Conservation (phyloP, 2,113 vertebrate species). For the Pao palembangensis region DNA sequence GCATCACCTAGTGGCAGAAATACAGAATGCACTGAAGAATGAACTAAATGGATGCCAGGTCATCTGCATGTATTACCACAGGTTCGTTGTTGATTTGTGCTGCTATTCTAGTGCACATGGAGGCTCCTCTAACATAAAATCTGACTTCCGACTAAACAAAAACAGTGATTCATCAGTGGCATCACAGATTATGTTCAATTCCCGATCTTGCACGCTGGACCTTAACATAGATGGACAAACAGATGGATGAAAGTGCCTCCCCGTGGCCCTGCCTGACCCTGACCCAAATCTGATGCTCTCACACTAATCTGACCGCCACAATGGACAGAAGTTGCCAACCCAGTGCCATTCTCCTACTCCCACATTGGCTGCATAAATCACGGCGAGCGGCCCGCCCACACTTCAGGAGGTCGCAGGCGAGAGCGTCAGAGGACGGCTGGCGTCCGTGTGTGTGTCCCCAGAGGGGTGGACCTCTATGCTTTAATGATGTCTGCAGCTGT, state of each 20-base stretch:
- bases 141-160: background rate
- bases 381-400: no score
- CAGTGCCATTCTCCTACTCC: background rate
- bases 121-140: no score
- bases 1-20: no score
- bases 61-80: no score
- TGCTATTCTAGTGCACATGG: no score
- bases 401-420: conserved; percentile 38
- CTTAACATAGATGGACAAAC: background rate
- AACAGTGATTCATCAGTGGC: background rate
- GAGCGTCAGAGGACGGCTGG: conserved; percentile 82
- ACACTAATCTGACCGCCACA: background rate
- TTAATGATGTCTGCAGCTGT: conserved; percentile 99
- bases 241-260: conserved; percentile 71
- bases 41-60: no score
- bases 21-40: no score
- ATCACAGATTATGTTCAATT: background rate
- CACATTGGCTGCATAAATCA: no score
- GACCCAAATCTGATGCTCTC: conserved; percentile 80
- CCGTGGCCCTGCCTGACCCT: conserved; percentile 90
- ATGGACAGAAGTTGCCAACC: background rate
- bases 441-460: conserved; percentile 97
- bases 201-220: no score
- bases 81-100: no score
- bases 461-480: conserved; percentile 94